A percentile compares a stretch with the other conserved stretches of the same genome.
Evolutionary conservation across 2,888 invertebrate species (phyloP).

Genomic region (Drosophila pseudotalamancana): DNA sequence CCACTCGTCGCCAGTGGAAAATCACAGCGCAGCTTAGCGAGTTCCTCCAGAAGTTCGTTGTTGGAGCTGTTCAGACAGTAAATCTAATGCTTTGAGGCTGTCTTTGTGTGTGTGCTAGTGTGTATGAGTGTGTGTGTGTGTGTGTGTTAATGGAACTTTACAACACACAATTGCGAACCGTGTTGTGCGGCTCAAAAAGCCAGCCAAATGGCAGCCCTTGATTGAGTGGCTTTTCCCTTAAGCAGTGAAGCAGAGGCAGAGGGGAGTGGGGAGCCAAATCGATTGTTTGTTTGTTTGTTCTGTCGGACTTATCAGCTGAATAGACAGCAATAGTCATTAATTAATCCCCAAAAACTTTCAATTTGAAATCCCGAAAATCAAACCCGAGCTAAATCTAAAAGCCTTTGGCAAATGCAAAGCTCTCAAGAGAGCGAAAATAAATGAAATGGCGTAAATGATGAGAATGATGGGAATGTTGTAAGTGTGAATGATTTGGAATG

Average conservation of each 20-base stretch:
- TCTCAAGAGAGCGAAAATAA: not conserved
- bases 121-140: slow-evolving; percentile 1
- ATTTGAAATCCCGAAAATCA: slow-evolving; percentile 7
- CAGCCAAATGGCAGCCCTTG: slow-evolving; percentile 53
- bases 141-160: slow-evolving; percentile 49
- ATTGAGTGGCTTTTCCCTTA: slow-evolving; percentile 56
- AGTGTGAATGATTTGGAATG: slow-evolving; percentile 29
- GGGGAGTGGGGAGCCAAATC: slow-evolving; percentile 41
- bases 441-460: slow-evolving; percentile 12
- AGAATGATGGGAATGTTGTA: no score
- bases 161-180: slow-evolving; percentile 22
- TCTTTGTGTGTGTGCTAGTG: not conserved
- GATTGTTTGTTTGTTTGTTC: slow-evolving; percentile 62
- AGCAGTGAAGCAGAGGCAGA: not conserved
- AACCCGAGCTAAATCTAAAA: not conserved
- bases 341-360: slow-evolving; percentile 35
- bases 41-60: slow-evolving; percentile 34
- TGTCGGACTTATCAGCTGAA: slow-evolving; percentile 45
- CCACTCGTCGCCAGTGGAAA: slow-evolving; percentile 47
- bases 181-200: slow-evolving; percentile 37
- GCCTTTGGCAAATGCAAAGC: slow-evolving; percentile 1
- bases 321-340: slow-evolving; percentile 51
- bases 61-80: slow-evolving; percentile 29
- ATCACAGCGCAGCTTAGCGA: slow-evolving; percentile 68
- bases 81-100: slow-evolving; percentile 37